Percentiles rank a stretch among this genome's conserved stretches.
Evolutionary conservation across 2,797 vertebrate genomes (phyloP).

Genomic region (Sphenodon punctatus): DNA sequence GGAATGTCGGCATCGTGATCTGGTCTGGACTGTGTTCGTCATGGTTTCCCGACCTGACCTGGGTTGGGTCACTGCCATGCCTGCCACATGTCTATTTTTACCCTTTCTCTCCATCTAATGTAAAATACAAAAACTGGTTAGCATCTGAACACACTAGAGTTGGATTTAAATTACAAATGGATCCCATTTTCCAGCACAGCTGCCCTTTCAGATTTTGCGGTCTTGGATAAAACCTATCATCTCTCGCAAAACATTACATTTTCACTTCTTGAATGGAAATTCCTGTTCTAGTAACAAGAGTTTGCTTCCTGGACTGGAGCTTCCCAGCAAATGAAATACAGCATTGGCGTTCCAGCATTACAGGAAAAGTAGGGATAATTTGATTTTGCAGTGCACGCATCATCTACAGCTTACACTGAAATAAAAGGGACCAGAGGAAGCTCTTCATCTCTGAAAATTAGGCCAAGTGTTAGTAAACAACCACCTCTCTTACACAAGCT

Average conservation of each 20-base stretch:
- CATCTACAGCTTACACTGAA: not conserved
- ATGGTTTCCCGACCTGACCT: too few relatives aligned
- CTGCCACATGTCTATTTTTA: too few relatives aligned
- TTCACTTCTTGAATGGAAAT: not conserved
- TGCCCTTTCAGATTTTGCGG: fast-evolving
- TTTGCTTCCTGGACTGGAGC: not conserved
- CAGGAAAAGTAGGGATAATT: not conserved
- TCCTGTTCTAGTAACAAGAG: not conserved
- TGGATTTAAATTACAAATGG: not conserved
- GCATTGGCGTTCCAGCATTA: not conserved
- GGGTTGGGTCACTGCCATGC: too few relatives aligned
- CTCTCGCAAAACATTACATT: not conserved
- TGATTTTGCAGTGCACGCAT: not conserved
- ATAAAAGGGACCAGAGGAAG: not conserved
- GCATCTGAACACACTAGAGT: not conserved
- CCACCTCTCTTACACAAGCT: not conserved
- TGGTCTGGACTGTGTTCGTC: too few relatives aligned
- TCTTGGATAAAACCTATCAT: not conserved
- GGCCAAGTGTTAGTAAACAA: not conserved
- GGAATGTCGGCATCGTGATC: too few relatives aligned
- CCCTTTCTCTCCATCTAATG: not conserved
- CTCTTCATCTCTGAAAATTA: not conserved
- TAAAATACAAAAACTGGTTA: not conserved
- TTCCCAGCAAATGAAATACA: not conserved
- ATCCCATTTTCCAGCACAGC: not conserved